Evolutionary conservation across 2,113 vertebrate genomes (phyloP).

Genomic region (Grus americana): DNA sequence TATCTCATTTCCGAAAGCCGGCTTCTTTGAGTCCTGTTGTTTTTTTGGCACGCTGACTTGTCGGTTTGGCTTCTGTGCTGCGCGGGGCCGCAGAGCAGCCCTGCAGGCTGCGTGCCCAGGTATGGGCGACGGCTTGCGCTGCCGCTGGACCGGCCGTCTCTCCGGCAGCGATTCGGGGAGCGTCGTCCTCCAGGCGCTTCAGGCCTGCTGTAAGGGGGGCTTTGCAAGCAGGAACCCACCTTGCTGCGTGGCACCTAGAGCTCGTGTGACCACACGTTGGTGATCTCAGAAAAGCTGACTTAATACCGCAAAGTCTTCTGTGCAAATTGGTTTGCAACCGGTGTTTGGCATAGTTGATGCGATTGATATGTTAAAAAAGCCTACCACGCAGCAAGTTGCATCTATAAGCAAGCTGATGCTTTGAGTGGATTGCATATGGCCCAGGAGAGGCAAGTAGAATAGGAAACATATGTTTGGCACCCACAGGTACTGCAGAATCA

Average conservation of each 20-base stretch:
- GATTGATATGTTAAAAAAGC: not conserved
- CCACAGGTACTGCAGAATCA: constrained; percentile 45
- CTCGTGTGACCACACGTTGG: rapidly evolving
- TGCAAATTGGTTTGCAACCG: rapidly evolving
- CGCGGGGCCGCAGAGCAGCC: not conserved
- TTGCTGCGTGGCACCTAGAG: not conserved
- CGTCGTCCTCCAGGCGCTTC: rapidly evolving
- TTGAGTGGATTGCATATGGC: constrained; percentile 21
- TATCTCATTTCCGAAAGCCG: not conserved
- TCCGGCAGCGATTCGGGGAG: rapidly evolving
- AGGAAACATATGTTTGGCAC: constrained; percentile 63
- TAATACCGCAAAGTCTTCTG: not conserved
- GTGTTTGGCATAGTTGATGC: not conserved
- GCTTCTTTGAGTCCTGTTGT: not conserved
- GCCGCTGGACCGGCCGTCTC: not conserved
- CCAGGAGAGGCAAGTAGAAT: constrained; percentile 48
- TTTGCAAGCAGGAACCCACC: not conserved
- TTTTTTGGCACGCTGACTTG: not conserved
- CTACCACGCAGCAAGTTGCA: not conserved
- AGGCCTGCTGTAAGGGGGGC: no score
- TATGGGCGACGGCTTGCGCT: rapidly evolving
- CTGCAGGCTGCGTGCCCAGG: rapidly evolving
- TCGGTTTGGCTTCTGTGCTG: not conserved
- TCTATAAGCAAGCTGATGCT: not conserved
- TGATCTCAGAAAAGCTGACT: not conserved